phyloP scores from a whole-genome alignment of 2,888 invertebrate genomes.

The Agrenia bidenticulata region DNA sequence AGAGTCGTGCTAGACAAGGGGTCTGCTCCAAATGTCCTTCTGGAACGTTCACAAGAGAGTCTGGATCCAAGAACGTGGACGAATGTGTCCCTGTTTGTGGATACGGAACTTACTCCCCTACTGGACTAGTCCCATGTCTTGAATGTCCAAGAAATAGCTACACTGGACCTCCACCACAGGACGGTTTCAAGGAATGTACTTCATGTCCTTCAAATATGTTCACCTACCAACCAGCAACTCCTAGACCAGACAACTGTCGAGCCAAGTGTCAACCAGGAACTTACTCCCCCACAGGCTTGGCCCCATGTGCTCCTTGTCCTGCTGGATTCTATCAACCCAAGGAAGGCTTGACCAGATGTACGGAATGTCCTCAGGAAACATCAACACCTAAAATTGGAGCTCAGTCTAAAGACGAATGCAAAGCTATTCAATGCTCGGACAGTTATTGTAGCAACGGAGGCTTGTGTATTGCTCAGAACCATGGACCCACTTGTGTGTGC shows the following conservation, averaged over 20 bases:
- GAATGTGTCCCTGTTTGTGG: slow-evolving; percentile 94
- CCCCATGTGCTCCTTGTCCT: slow-evolving; percentile 91
- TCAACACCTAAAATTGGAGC: slow-evolving; percentile 79
- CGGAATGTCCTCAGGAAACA: slow-evolving; percentile 88
- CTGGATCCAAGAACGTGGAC: slow-evolving; percentile 80
- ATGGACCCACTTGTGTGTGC: slow-evolving; percentile 86
- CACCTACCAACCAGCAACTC: slow-evolving; percentile 88
- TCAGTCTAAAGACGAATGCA: slow-evolving; percentile 80
- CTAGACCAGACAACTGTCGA: slow-evolving; percentile 77
- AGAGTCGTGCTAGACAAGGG: slow-evolving; percentile 87
- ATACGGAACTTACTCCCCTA: slow-evolving; percentile 92
- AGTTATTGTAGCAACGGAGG: slow-evolving; percentile 89
- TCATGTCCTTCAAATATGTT: slow-evolving; percentile 86
- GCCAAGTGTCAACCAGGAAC: slow-evolving; percentile 85
- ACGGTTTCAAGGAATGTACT: slow-evolving; percentile 90
- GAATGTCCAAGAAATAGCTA: slow-evolving; percentile 92
- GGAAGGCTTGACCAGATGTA: slow-evolving; percentile 79
- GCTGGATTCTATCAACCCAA: slow-evolving; percentile 86
- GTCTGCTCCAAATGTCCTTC: slow-evolving; percentile 85
- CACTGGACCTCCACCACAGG: slow-evolving; percentile 81
- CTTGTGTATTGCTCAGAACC: slow-evolving; percentile 72
- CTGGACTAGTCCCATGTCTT: slow-evolving; percentile 87
- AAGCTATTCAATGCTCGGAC: slow-evolving; percentile 81
- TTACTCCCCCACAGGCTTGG: slow-evolving; percentile 89
- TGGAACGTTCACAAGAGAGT: slow-evolving; percentile 88